phyloP scores from a whole-genome alignment of 2,888 invertebrate species.

The Limenitis camilla region DNA sequence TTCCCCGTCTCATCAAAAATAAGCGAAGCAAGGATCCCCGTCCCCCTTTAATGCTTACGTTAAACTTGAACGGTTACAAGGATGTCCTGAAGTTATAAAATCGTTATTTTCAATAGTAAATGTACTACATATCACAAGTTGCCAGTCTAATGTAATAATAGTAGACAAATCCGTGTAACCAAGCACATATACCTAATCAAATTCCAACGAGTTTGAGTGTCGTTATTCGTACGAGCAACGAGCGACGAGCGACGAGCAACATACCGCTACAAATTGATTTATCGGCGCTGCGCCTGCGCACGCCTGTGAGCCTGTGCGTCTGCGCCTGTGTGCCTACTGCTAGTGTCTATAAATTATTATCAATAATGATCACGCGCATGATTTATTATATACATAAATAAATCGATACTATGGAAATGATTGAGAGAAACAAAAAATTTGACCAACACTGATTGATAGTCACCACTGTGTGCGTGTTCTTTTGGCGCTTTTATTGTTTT shows the following conservation, averaged over 20 bases:
- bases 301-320: conserved; percentile 21
- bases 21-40: too few relatives aligned
- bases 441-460: conserved; percentile 15
- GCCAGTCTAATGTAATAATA: not conserved
- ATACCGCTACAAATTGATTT: conserved; percentile 44
- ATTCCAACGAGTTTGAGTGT: not conserved
- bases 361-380: conserved; percentile 63
- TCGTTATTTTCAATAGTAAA: not conserved
- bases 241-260: conserved; percentile 2
- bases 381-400: conserved; percentile 66
- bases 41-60: too few relatives aligned
- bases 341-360: conserved; percentile 65
- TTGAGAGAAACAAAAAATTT: conserved; percentile 17
- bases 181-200: conserved; percentile 10
- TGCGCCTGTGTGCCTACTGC: conserved; percentile 41
- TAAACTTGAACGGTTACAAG: too few relatives aligned
- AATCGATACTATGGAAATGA: conserved; percentile 40
- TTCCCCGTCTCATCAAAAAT: too few relatives aligned
- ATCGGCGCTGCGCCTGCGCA: conserved; percentile 37
- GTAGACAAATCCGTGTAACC: conserved; percentile 1
- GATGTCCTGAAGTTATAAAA: too few relatives aligned
- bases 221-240: too few relatives aligned
- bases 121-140: too few relatives aligned
- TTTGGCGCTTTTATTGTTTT: conserved; percentile 4
- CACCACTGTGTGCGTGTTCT: not conserved